Conservation (phyloP, 2,113 vertebrate genomes). For the Eclectus roratus region DNA sequence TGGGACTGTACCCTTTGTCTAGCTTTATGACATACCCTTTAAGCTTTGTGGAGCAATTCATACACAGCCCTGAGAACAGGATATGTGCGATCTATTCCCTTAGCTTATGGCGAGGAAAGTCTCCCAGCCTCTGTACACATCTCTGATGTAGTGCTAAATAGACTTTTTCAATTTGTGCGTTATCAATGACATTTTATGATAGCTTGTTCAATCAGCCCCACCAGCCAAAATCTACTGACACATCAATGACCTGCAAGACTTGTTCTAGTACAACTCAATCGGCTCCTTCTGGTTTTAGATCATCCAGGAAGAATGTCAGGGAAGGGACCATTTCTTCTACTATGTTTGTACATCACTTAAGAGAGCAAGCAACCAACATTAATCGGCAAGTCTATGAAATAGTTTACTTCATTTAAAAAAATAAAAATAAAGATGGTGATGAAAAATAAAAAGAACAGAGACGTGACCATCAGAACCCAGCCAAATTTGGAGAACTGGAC, state of each 20-base stretch:
- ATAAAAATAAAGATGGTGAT: background rate
- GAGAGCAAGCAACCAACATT: background rate
- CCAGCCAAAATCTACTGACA: background rate
- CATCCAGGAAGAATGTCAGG: background rate
- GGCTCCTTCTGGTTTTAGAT: background rate
- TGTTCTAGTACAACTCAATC: background rate
- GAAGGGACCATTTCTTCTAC: background rate
- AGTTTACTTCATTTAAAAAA: background rate
- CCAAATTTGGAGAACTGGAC: background rate
- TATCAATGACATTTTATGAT: background rate
- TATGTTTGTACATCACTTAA: background rate
- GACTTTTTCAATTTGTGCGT: background rate
- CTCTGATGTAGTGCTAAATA: background rate
- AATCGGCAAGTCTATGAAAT: background rate
- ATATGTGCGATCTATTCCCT: background rate
- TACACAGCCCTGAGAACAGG: background rate
- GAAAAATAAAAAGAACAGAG: background rate
- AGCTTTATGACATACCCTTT: background rate
- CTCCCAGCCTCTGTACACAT: background rate
- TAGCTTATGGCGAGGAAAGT: fast-evolving
- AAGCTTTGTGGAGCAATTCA: background rate
- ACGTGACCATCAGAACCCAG: background rate
- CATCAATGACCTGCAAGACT: background rate
- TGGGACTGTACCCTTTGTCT: background rate
- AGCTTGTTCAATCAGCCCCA: background rate